Evolutionary conservation across 2,113 vertebrate species (phyloP), one percentile per base, ranked within the genome.

Genomic region (Leuciscus idus): DNA sequence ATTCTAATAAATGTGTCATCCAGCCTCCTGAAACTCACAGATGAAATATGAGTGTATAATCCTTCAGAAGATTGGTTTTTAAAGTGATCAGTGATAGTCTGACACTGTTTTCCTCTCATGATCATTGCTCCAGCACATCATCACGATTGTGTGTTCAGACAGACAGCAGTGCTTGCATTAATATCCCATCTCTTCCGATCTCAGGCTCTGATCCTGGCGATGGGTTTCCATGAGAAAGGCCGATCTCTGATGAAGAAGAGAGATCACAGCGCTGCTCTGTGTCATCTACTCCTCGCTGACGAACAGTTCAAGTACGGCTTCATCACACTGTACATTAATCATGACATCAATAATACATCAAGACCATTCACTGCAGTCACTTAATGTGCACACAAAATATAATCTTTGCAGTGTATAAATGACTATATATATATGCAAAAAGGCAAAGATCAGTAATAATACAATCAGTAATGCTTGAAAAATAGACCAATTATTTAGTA

Each of bases 141-240:
- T 62, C 61, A 7, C 82, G 19, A 84, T 26, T 85, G 28, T 57
- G 72, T 83, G 46, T 59, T 57, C 55, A 21, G 55, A 57, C 50
- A 59, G 5, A 59, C 55, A 0, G 11, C 2, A 59, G 23, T 61
- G 23, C 21, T n/a, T 28, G 26, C 12, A 66, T 46, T 46, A 26
- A 74, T 12, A 21, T 73, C 21, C 1, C 11, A 4, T 73, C 1
- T 50, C 2, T 76, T 3, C 48, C 1, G 52, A 21, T 7, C 19
- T 68, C 87, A 99, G 98, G 97, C 97, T 0, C 96, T 99, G 43
- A 96, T 97, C 90, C 91, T 98, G 88, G 98, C 98, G 4, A 99
- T 99, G 97, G 97, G 97, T 13, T 95, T 97, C 73, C 98, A 99
- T 30, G 98, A 99, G 94, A 98, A 97, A 90, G 98, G 98, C 80